Conservation (phyloP, 2,113 vertebrate species). For the Elaphurus davidianus region DNA sequence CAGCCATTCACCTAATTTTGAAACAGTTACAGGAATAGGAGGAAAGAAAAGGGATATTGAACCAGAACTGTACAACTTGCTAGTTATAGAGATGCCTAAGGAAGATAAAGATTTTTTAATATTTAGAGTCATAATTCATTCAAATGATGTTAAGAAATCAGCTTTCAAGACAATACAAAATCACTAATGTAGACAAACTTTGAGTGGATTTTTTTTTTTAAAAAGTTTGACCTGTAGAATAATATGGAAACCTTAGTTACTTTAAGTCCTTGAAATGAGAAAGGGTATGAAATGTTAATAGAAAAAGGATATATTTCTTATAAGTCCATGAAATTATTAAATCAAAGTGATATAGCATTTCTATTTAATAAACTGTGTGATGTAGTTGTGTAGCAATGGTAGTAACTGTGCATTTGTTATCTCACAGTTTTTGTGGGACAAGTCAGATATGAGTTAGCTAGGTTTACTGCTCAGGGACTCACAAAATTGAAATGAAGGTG, state of each 20-base stretch:
- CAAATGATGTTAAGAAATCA: slow-evolving; percentile 56
- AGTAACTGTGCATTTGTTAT: neutral
- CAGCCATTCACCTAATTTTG: slow-evolving; percentile 74
- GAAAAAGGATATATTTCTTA: neutral
- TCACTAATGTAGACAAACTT: slow-evolving; percentile 34
- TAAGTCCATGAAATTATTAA: slow-evolving; percentile 21
- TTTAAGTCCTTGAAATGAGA: neutral
- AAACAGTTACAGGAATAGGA: slow-evolving; percentile 63
- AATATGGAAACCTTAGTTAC: neutral
- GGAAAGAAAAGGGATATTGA: slow-evolving; percentile 67
- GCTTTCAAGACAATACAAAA: slow-evolving; percentile 54
- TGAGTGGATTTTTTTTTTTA: neutral
- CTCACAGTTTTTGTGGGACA: neutral
- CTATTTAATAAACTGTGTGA: neutral
- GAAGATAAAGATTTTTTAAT: slow-evolving; percentile 64
- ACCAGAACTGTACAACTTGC: slow-evolving; percentile 60
- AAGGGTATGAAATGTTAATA: neutral
- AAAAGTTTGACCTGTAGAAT: neutral
- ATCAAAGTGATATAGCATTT: slow-evolving; percentile 19
- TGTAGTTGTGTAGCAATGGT: neutral
- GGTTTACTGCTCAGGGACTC: neutral
- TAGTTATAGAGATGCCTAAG: slow-evolving; percentile 52
- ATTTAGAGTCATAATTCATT: slow-evolving; percentile 64
- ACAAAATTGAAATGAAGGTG: neutral
- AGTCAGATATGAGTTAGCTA: neutral